Conservation (phyloP, 2,797 vertebrate genomes). For the Sylvilagus floridanus region DNA sequence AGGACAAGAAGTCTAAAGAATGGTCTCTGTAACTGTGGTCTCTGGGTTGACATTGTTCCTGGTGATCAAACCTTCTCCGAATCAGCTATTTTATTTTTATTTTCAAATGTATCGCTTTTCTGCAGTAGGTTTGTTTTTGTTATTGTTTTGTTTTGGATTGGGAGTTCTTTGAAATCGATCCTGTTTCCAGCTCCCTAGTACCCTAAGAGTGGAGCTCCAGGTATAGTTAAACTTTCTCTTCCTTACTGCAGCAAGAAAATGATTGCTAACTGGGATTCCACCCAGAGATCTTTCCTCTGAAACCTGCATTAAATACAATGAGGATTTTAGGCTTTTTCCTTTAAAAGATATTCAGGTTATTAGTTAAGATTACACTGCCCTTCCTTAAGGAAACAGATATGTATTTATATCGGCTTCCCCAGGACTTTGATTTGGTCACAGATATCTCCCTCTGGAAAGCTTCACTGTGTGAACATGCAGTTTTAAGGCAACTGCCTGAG, state of each 20-base stretch:
- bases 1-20: not conserved
- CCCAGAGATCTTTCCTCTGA: not conserved
- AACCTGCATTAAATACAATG: not conserved
- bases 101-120: constrained; percentile 5
- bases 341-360: not conserved
- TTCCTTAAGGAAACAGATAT: not conserved
- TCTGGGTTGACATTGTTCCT: not conserved
- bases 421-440: not conserved
- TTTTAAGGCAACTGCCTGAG: not conserved
- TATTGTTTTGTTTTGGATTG: not conserved
- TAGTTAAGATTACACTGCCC: not conserved
- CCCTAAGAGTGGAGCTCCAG: not conserved
- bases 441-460: not conserved
- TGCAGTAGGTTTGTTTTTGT: not conserved
- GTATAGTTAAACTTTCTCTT: not conserved
- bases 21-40: not conserved
- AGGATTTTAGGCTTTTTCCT: not conserved
- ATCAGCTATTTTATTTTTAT: not conserved
- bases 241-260: not conserved
- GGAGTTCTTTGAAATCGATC: not conserved
- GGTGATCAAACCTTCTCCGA: not conserved
- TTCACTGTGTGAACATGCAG: fast-evolving
- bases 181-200: not conserved
- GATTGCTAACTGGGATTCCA: not conserved
- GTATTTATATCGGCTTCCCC: not conserved